Conservation (phyloP, 2,888 invertebrate genomes). For the Drosophila quinaria region DNA sequence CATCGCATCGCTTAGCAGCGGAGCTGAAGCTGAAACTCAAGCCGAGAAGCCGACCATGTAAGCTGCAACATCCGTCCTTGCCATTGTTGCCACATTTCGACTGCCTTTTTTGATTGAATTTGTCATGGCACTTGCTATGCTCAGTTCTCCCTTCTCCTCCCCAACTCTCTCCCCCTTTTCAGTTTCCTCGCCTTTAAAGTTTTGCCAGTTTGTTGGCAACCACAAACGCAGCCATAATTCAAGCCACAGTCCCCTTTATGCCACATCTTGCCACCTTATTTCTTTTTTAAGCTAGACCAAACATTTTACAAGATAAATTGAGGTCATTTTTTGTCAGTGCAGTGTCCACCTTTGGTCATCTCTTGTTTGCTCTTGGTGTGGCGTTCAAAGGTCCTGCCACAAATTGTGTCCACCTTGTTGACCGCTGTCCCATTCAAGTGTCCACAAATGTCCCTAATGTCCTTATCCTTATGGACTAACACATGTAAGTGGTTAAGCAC, state of each 20-base stretch:
- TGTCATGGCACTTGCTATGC: slow-evolving; percentile 60
- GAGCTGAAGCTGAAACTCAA: slow-evolving; percentile 41
- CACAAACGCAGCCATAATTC: slow-evolving; percentile 63
- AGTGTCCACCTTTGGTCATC: slow-evolving; percentile 65
- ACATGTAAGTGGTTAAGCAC: slow-evolving; percentile 71
- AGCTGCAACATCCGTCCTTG: slow-evolving; percentile 59
- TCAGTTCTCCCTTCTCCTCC: neutral
- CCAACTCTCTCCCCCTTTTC: neutral
- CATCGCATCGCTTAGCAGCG: slow-evolving; percentile 49
- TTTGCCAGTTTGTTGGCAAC: slow-evolving; percentile 39
- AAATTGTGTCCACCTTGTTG: slow-evolving; percentile 78
- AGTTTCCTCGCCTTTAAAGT: slow-evolving; percentile 49
- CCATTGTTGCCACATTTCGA: slow-evolving; percentile 38
- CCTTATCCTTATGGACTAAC: slow-evolving; percentile 76
- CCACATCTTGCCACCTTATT: slow-evolving; percentile 6
- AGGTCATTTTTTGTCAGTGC: slow-evolving; percentile 83
- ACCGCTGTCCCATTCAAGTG: slow-evolving; percentile 70
- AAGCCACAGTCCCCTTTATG: slow-evolving; percentile 41
- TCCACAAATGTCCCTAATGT: slow-evolving; percentile 84
- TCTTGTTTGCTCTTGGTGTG: slow-evolving; percentile 47
- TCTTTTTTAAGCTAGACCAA: slow-evolving; percentile 24
- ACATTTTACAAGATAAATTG: slow-evolving; percentile 84
- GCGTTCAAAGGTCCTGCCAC: slow-evolving; percentile 63
- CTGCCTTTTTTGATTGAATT: slow-evolving; percentile 71
- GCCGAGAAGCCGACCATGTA: slow-evolving; percentile 48